phyloP scores from a whole-genome alignment of 1,140 invertebrate genomes.

The Augochlora pura region DNA sequence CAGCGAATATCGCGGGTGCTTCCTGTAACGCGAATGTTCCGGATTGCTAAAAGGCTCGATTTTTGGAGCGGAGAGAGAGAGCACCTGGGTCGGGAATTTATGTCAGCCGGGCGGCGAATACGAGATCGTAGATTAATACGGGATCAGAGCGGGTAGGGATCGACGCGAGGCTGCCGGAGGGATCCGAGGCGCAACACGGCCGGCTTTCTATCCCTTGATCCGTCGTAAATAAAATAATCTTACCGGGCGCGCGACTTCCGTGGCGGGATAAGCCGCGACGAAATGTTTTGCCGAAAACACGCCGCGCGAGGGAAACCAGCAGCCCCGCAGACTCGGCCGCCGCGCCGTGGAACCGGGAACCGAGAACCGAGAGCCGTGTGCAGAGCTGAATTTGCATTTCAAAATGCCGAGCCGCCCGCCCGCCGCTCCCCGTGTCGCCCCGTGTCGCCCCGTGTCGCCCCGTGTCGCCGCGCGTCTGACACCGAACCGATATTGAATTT shows the following conservation, averaged over 20 bases:
- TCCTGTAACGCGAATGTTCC: constrained; percentile 18
- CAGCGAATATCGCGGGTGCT: constrained; percentile 10
- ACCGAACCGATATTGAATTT: constrained; percentile 1
- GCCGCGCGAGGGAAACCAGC: no score
- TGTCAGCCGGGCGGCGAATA: not conserved
- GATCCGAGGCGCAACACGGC: not conserved
- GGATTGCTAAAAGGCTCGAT: constrained; percentile 11
- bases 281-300: not conserved
- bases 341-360: no score
- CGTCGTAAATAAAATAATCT: not conserved
- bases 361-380: no score
- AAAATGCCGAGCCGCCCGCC: not conserved
- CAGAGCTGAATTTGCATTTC: not conserved
- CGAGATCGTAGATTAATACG: constrained; percentile 20
- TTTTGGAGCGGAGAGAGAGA: constrained; percentile 3
- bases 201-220: not conserved
- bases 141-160: not conserved
- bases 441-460: not conserved
- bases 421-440: no score
- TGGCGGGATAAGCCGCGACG: no score
- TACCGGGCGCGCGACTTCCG: no score
- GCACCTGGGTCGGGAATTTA: constrained; percentile 15
- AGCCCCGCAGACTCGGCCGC: no score
- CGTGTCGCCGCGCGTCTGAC: not conserved
- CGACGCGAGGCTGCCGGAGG: not conserved